Evolutionary conservation across 2,888 invertebrate genomes (phyloP), one percentile per base, ranked within the genome.

Genomic region (Ophioninae sp.): DNA sequence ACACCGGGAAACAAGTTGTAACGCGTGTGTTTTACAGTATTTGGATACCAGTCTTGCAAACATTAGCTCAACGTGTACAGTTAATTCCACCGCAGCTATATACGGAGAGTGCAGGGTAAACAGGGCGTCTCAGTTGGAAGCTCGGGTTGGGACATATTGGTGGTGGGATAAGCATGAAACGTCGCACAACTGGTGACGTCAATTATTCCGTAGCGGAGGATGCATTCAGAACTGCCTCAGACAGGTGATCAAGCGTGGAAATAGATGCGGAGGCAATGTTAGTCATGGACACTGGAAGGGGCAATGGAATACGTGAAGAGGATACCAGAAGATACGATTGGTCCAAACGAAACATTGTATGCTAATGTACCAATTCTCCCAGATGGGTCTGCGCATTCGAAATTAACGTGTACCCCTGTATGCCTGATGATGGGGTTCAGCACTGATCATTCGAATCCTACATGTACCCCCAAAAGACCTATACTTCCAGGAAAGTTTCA

Each of bases 301-400:
- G 20, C 50, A 59, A 30, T 2, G 10, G 41, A 41, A 76, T 56
- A 57, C 7, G 17, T 57, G 21, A 67, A 41, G 56, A 56, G 50
- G 57, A 37, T 39, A 20, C 57, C 41, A 30, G 50, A 21, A 70
- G 57, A 57, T 30, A 17, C 50, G 5, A 50, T 68, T 68, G 6
- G 44, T 68, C 44, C 30, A 41, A 62, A 61, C 37, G 20, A 62
- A 76, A 68, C 76, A 76, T 75, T 75, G 81, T 76, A 81, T 61
- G 76, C 62, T 81, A 76, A 81, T 81, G 68, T 61, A 30, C 76
- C 68, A 67, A 76, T 81, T 37, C 73, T 20, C 65, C 21, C 13
- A 57, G 67, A 76, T 23, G 17, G 6, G 73, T 62, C 50, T 69
- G 62, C 13, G 77, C 50, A 61, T 62, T 21, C 7, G 23, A 62